Evolutionary conservation across 2,888 invertebrate genomes (phyloP).

Genomic region (Rhogogaster chlorosoma): DNA sequence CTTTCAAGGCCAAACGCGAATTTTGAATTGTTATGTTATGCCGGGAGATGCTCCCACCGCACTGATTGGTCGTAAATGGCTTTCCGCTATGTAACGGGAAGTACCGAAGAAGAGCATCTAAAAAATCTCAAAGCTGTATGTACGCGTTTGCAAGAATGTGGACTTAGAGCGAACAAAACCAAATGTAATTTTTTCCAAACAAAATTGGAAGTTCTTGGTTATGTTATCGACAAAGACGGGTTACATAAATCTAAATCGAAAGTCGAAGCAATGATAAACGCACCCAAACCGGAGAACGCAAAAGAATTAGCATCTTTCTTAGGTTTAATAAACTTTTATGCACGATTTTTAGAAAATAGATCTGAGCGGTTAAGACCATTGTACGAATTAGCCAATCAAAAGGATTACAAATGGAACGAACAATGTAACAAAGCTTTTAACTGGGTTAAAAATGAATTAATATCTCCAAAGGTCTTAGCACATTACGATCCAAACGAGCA

Average conservation of each 20-base stretch:
- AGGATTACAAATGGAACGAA: too few relatives aligned
- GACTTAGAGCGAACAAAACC: conserved; percentile 54
- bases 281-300: conserved; percentile 57
- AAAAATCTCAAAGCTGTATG: conserved; percentile 55
- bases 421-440: too few relatives aligned
- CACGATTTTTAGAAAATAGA: conserved; percentile 59
- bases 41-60: too few relatives aligned
- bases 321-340: conserved; percentile 68
- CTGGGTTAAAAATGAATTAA: too few relatives aligned
- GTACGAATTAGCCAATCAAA: too few relatives aligned
- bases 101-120: conserved; percentile 53
- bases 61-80: too few relatives aligned
- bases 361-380: too few relatives aligned
- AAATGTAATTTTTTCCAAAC: conserved; percentile 61
- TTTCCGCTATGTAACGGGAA: conserved; percentile 55
- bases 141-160: conserved; percentile 55
- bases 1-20: too few relatives aligned
- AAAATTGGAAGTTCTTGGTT: conserved; percentile 61
- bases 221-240: conserved; percentile 58
- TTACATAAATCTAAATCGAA: too few relatives aligned
- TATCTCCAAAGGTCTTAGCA: too few relatives aligned
- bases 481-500: too few relatives aligned
- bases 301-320: conserved; percentile 60
- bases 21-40: too few relatives aligned
- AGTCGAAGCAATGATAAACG: conserved; percentile 57